Percentiles rank a stretch among this genome's conserved stretches.
These are phyloP conservation scores for Orchestia grillus DNA, from an alignment of 1,140 invertebrate species.

Conservation along the genomic window DNA sequence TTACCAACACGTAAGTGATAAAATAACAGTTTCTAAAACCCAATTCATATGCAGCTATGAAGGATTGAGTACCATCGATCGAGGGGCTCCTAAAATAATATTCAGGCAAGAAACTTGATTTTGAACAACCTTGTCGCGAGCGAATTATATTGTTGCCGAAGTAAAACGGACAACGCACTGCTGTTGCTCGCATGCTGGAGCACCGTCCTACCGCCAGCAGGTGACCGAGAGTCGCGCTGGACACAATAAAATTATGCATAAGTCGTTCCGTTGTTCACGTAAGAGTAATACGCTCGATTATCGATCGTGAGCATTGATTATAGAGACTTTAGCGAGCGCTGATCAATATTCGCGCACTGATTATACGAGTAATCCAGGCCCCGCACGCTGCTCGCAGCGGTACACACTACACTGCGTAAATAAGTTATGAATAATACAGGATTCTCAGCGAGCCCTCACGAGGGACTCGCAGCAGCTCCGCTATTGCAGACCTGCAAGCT, in stretches of 20 bases:
- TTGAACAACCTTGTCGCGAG: not conserved
- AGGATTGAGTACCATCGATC: not conserved
- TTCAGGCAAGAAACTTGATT: not conserved
- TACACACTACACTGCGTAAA: slow-evolving; percentile 32
- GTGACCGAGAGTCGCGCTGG: not conserved
- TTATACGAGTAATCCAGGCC: slow-evolving; percentile 46
- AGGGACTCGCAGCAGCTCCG: not conserved
- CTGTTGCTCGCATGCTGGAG: not conserved
- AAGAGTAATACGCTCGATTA: slow-evolving; percentile 51
- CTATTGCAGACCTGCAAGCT: not conserved
- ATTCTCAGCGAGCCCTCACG: not conserved
- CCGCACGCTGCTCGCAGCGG: slow-evolving; percentile 3
- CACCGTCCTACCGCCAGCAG: not conserved
- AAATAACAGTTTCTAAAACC: not conserved
- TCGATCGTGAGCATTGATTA: slow-evolving; percentile 42
- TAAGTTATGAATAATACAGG: slow-evolving; percentile 40
- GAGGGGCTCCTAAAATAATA: not conserved
- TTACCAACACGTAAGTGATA: not conserved
- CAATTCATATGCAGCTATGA: not conserved
- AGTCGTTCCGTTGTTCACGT: slow-evolving; percentile 31
- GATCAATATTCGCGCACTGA: slow-evolving; percentile 52
- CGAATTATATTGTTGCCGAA: not conserved
- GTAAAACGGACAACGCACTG: not conserved
- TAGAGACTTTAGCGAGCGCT: slow-evolving; percentile 37
- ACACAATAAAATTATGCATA: slow-evolving; percentile 32